These are phyloP conservation scores for Harpalus rufipes DNA, from an alignment of 2,888 invertebrate genomes.

Conservation along the genomic window DNA sequence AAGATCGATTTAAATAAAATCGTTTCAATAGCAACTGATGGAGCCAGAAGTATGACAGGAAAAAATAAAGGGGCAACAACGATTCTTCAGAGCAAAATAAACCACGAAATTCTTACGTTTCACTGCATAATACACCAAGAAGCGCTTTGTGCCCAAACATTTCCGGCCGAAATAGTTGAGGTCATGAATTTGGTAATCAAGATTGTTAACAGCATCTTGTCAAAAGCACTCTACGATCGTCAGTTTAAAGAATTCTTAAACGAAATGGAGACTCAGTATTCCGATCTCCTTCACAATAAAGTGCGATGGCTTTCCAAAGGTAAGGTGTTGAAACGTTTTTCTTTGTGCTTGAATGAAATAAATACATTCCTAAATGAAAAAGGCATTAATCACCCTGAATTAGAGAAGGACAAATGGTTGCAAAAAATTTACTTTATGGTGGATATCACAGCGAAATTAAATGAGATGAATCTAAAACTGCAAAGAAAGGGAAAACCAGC, in stretches of 20 bases:
- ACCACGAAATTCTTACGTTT: conserved; percentile 69
- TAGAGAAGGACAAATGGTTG: conserved; percentile 71
- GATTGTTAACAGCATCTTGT: conserved; percentile 70
- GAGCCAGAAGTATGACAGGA: conserved; percentile 70
- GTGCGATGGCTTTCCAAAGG: conserved; percentile 69
- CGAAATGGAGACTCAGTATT: conserved; percentile 70
- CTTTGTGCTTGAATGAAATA: too few relatives aligned
- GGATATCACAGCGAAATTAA: conserved; percentile 72
- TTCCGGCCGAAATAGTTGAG: conserved; percentile 70
- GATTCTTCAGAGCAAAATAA: conserved; percentile 70
- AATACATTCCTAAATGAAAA: conserved; percentile 72
- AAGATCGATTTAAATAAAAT: conserved; percentile 70
- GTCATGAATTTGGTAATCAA: conserved; percentile 70
- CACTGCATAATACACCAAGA: conserved; percentile 72
- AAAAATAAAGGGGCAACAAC: conserved; percentile 69
- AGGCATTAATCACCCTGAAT: conserved; percentile 72
- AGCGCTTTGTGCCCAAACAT: conserved; percentile 71
- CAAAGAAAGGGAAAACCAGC: conserved; percentile 71
- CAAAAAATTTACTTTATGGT: conserved; percentile 73
- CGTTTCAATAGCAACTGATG: conserved; percentile 70
- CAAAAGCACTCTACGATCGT: conserved; percentile 71
- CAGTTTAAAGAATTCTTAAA: conserved; percentile 71
- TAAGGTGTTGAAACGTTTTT: conserved; percentile 69
- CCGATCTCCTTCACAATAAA: conserved; percentile 69
- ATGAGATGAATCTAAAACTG: conserved; percentile 72